Evolutionary conservation across 2,888 invertebrate genomes (phyloP), one percentile per base, ranked within the genome.

Genomic region (Pherbina coryleti): DNA sequence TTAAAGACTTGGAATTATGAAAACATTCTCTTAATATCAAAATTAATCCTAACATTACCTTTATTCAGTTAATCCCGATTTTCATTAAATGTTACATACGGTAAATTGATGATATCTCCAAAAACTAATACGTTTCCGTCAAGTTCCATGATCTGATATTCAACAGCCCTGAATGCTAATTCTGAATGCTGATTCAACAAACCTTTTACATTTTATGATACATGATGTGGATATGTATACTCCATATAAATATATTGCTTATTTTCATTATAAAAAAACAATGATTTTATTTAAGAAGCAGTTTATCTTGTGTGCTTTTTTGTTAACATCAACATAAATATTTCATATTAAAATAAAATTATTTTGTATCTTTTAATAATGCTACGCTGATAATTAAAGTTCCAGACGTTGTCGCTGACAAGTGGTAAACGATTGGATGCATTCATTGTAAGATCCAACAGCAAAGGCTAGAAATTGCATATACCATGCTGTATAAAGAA

Each of bases 391-490:
- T 22, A 74, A 77, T 81, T 93, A 89, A 93, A 94, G 94, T 91
- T 92, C 92, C 93, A 91, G 94, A 94, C 89, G 91, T 90, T 91
- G 93, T 94, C 91, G 88, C 92, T 91, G 92, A 93, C 92, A 93
- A 92, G 92, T 93, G 93, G 93, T 86, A 86, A 60, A 14, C 25
- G 51, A 69, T 19, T 51, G 25, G 51, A 17, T 51, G 28, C 5
- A 69, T 51, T 3, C 28, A 44, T 44, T 44, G 11, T 14, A 14
- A 44, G 51, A 51, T 69, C 51, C 51, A 69, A 51, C 69, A 69
- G 51, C 69, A 49, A n/a, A 28, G 51, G 69, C 25, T 51, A 51
- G 11, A 51, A 9, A 28, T 69, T 44, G 51, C 69, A 69, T 51
- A 51, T 51, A 25, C 28, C 28, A 49, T 69, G 25, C 69, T 51